These are phyloP conservation scores for Synergus itoensis DNA, from an alignment of 2,888 invertebrate genomes.

Conservation along the genomic window DNA sequence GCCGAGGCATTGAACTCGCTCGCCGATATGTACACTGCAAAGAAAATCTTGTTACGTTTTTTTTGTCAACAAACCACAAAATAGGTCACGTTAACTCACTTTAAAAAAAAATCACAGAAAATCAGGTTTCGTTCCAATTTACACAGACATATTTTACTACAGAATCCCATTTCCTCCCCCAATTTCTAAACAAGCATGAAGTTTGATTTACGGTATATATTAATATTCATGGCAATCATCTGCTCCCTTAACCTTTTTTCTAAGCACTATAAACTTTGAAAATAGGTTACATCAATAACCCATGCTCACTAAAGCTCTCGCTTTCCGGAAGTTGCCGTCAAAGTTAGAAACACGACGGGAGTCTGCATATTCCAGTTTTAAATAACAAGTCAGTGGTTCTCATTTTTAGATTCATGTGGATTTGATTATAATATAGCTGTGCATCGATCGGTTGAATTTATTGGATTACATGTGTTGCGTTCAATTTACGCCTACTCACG, in stretches of 20 bases:
- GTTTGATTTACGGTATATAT: neutral
- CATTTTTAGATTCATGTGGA: neutral
- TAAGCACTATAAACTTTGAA: constrained; percentile 30
- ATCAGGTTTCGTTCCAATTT: neutral
- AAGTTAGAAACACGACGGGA: constrained; percentile 13
- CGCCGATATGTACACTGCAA: neutral
- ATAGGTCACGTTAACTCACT: too few relatives aligned
- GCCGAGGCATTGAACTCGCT: constrained; percentile 1
- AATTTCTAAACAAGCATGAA: neutral
- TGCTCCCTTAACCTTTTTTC: neutral
- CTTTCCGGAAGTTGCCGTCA: constrained; percentile 52
- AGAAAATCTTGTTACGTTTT: neutral
- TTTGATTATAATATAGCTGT: neutral
- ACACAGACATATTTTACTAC: neutral
- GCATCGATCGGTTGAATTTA: neutral
- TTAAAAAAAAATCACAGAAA: neutral
- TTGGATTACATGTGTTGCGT: constrained; percentile 1
- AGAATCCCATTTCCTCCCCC: neutral
- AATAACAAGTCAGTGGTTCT: constrained; percentile 44
- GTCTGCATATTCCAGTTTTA: constrained; percentile 32
- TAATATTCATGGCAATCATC: neutral
- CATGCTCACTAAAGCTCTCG: constrained; percentile 12
- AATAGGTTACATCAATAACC: constrained; percentile 53
- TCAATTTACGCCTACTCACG: constrained; percentile 16
- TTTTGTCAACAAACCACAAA: too few relatives aligned